Percentiles rank a stretch among this genome's conserved stretches.
Conservation (phyloP, 2,797 vertebrate genomes). For the Schizothorax lantsangensis region DNA sequence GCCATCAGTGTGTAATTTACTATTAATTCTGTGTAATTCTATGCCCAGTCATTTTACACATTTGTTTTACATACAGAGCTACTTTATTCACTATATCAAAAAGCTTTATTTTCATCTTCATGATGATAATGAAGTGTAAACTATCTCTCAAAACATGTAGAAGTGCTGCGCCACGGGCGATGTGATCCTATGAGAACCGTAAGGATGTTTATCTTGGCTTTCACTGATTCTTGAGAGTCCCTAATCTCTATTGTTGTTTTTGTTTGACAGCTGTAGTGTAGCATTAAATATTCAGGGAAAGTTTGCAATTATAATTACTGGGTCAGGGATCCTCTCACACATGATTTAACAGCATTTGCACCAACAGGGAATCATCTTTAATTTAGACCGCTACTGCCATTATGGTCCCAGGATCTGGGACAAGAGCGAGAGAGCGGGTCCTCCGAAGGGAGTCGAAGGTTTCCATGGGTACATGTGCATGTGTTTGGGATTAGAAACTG, state of each 20-base stretch:
- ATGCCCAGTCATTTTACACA: conserved; percentile 49
- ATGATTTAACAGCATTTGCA: conserved; percentile 69
- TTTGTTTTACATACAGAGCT: conserved; percentile 1
- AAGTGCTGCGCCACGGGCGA: neutral
- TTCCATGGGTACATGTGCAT: conserved; percentile 25
- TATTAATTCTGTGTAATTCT: conserved; percentile 60
- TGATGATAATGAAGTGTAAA: conserved; percentile 41
- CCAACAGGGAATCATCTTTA: conserved; percentile 76
- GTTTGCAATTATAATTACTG: conserved; percentile 75
- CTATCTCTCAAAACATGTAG: neutral
- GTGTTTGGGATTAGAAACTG: conserved; percentile 25
- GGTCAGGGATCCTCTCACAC: conserved; percentile 73
- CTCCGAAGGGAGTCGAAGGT: neutral
- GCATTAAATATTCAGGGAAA: conserved; percentile 81
- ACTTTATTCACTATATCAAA: neutral
- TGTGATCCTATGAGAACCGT: conserved; percentile 39
- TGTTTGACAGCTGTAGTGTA: conserved; percentile 77
- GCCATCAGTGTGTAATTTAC: conserved; percentile 48
- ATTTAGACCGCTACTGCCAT: conserved; percentile 70
- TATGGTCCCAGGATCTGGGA: conserved; percentile 72
- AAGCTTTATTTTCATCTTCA: neutral
- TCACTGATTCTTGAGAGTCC: conserved; percentile 29
- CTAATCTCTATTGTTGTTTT: conserved; percentile 53
- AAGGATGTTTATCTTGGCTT: conserved; percentile 51
- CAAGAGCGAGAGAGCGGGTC: conserved; percentile 10